Percentiles rank a stretch among this genome's conserved stretches.
Evolutionary conservation across 2,888 invertebrate species (phyloP).

Genomic region (Sphaerophoria rueppellii): DNA sequence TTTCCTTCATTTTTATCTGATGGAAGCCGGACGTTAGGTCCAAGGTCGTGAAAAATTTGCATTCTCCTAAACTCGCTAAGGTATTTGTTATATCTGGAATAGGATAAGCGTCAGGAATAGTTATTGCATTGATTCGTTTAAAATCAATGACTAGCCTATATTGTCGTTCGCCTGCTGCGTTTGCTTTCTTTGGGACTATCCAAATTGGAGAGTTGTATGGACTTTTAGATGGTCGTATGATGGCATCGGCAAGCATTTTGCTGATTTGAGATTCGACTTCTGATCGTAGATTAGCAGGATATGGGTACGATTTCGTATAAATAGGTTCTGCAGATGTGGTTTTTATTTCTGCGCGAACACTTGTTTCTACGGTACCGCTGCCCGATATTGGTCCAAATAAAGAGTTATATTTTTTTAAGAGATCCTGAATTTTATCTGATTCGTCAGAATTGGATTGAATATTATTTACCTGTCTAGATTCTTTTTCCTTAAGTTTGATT

Average conservation of each 20-base stretch:
- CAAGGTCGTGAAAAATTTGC: constrained; percentile 3
- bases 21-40: constrained; percentile 60
- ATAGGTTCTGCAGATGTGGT: constrained; percentile 60
- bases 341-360: constrained; percentile 58
- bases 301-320: constrained; percentile 60
- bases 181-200: constrained; percentile 32
- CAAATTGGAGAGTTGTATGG: constrained; percentile 37
- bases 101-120: constrained; percentile 39
- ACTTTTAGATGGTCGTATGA: constrained; percentile 52
- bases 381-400: too few species aligned
- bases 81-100: constrained; percentile 40
- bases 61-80: constrained; percentile 43
- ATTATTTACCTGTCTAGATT: constrained; percentile 38
- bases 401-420: too few species aligned
- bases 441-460: too few species aligned
- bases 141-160: constrained; percentile 45
- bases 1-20: constrained; percentile 49
- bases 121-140: constrained; percentile 33
- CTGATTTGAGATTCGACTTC: constrained; percentile 48
- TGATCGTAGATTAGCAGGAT: constrained; percentile 48
- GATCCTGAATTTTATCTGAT: too few species aligned
- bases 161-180: constrained; percentile 26
- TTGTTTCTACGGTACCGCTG: constrained; percentile 28
- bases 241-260: constrained; percentile 36
- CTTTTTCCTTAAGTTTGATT: constrained; percentile 49